Conservation (phyloP, 2,113 vertebrate species). For the Aldabrachelys gigantea region DNA sequence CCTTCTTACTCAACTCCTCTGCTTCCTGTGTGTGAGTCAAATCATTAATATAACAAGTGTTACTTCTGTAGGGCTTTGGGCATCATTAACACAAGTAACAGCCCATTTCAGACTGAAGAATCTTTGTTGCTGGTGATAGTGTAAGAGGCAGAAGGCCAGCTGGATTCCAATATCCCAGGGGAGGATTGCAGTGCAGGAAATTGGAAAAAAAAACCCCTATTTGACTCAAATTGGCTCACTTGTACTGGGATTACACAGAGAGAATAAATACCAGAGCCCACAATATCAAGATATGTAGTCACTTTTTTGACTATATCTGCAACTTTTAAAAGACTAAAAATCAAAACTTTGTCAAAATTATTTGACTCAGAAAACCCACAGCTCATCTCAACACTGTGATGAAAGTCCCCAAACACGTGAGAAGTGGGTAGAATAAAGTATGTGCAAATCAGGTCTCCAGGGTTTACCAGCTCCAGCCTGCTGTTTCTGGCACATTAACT, state of each 20-base stretch:
- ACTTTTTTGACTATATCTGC: background rate
- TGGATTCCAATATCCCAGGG: background rate
- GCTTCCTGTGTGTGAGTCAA: background rate
- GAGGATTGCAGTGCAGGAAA: background rate
- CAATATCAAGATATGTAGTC: background rate
- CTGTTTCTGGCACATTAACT: background rate
- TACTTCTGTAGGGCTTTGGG: background rate
- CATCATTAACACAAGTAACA: rapidly evolving
- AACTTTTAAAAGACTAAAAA: background rate
- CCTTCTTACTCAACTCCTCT: background rate
- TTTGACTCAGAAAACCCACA: constrained; percentile 18
- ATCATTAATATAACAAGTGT: background rate
- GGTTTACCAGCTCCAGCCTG: background rate
- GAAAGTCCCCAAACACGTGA: background rate
- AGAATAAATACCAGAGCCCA: background rate
- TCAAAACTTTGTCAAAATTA: background rate
- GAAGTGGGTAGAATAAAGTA: background rate
- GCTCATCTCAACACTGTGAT: background rate
- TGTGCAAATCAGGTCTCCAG: background rate
- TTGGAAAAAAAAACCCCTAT: background rate
- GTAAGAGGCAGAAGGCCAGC: background rate
- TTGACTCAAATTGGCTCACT: background rate
- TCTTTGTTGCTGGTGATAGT: background rate
- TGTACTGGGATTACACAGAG: background rate
- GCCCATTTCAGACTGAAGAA: background rate